Percentiles rank a stretch among this genome's conserved stretches.
phyloP scores from a whole-genome alignment of 2,797 vertebrate species.

The Lithobates pipiens region DNA sequence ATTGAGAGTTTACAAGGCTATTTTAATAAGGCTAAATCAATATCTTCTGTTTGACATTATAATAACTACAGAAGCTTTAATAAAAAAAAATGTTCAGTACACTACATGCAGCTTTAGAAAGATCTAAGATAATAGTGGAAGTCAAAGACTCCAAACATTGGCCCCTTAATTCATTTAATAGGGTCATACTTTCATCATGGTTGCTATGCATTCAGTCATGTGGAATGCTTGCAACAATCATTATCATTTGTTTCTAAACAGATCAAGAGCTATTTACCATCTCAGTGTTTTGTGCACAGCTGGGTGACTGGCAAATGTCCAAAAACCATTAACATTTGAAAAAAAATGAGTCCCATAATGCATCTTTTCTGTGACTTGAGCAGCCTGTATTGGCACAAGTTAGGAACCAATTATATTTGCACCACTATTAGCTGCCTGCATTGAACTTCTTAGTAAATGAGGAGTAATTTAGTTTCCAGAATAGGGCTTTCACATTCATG shows the following conservation, averaged over 20 bases:
- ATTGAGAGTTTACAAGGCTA: neutral
- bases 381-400: slow-evolving; percentile 78
- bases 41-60: neutral
- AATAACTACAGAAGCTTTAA: neutral
- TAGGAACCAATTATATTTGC: slow-evolving; percentile 80
- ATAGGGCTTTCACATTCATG: slow-evolving; percentile 74
- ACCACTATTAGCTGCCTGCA: slow-evolving; percentile 77
- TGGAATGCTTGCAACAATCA: slow-evolving; percentile 78
- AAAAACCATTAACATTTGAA: slow-evolving; percentile 85
- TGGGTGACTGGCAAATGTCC: slow-evolving; percentile 82
- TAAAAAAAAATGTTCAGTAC: neutral
- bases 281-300: slow-evolving; percentile 81
- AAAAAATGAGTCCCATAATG: slow-evolving; percentile 86
- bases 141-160: slow-evolving; percentile 66
- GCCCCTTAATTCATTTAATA: slow-evolving; percentile 72
- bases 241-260: slow-evolving; percentile 85
- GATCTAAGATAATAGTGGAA: slow-evolving; percentile 50
- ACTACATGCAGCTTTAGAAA: slow-evolving; percentile 22
- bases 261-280: slow-evolving; percentile 85
- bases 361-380: slow-evolving; percentile 79
- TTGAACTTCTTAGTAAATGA: slow-evolving; percentile 77
- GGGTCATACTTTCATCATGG: slow-evolving; percentile 73
- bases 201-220: slow-evolving; percentile 76
- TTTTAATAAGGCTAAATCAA: slow-evolving; percentile 3
- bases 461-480: slow-evolving; percentile 79